Conservation (phyloP, 64 coral and sea anemone genomes). For the Pocillopora verrucosa region DNA sequence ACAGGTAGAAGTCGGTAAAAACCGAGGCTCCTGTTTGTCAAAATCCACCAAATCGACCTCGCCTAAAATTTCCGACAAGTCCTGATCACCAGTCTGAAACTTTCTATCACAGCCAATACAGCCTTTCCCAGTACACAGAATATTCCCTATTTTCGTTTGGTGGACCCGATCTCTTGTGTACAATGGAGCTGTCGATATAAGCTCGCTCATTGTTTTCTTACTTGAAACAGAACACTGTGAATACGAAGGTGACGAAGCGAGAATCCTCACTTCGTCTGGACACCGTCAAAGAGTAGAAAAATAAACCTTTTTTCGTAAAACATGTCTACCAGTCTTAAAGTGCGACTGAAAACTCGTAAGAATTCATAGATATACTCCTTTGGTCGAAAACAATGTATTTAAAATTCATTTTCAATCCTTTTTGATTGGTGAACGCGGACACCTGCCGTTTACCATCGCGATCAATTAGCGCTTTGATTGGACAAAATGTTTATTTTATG, state of each 20-base stretch:
- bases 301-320: too few species aligned
- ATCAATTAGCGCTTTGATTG: too few species aligned
- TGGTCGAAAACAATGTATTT: neutral
- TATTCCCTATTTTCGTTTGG: conserved; percentile 56
- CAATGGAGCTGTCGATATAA: conserved; percentile 56
- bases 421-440: neutral
- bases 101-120: conserved; percentile 73
- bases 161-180: conserved; percentile 64
- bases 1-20: neutral
- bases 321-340: neutral
- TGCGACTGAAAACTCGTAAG: neutral
- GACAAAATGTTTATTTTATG: too few species aligned
- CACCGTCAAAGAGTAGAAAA: too few species aligned
- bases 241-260: neutral
- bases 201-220: neutral
- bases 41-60: conserved; percentile 76
- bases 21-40: neutral
- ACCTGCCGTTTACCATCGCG: neutral
- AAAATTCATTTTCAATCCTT: neutral
- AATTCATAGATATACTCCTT: neutral
- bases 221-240: neutral
- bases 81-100: conserved; percentile 51
- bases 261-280: neutral
- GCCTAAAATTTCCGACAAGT: conserved; percentile 53
- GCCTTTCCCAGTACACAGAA: conserved; percentile 85